Base-by-base conservation (phyloP, 2,113 vertebrate species). In the Dinomys branickii region DNA sequence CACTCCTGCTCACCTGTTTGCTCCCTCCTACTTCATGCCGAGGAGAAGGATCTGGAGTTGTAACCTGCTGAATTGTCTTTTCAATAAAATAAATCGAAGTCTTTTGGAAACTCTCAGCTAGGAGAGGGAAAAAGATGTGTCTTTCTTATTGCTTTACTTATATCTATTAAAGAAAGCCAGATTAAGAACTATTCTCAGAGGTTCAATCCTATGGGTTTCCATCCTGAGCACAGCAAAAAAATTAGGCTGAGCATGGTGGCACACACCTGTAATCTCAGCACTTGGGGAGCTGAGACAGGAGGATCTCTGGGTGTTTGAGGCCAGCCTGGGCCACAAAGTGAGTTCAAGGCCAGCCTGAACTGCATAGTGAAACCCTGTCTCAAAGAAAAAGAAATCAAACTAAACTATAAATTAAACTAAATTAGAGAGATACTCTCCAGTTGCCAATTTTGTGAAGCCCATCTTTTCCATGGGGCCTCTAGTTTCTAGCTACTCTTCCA, bases 21-120 rank as follows among this genome's bases (percentile, higher is more conserved):
- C 16, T 63, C 38, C 73, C 52, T 77, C 38, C 8, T 78, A 28
- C 69, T 92, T 63, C 65, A 26, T 89, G 47, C 41, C 52, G 9
- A 50, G 47, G 47, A 50, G 47, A 12, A 85, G 11, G 41, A 35
- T 94, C 38, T 28, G 50, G 14, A 94, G 61, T 73, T 92, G 56
- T 73, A 89, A 41, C 30, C 38, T 38, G 24, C 13, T 73, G 69
- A 84, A 78, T 26, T 85, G 5, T 90, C 77, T 35, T 86, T 89
- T 73, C 52, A 85, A 58, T 28, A 44, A 73, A 84, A 50, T 71
- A 78, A n/a, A 82, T 89, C 80, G 71, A 84, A 82, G 50, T 89
- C 28, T 71, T 75, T 28, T 90, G 28, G 28, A 95, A 93, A 65
- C 38, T 92, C n/a, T 93, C 88, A 96, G 44, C 12, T 9, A 80